Percentiles rank a stretch among this genome's conserved stretches.
Conservation (phyloP, 2,888 invertebrate species). For the Ornithoptera priamus region DNA sequence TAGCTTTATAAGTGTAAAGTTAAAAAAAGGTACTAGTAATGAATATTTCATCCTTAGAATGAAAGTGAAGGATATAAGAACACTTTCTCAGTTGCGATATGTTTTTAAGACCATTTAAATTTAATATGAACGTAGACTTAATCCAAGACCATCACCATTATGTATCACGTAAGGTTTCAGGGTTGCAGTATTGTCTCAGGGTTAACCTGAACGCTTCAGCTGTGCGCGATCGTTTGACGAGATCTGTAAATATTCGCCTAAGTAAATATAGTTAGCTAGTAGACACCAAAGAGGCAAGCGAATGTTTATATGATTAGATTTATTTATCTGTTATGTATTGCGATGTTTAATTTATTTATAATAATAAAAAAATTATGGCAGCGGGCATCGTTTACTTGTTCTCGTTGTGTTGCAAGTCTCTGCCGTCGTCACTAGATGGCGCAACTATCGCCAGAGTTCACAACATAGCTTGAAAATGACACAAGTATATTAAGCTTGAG, state of each 20-base stretch:
- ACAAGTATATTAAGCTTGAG: constrained; percentile 19
- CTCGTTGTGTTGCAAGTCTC: constrained; percentile 5
- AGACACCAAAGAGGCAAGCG: constrained; percentile 77
- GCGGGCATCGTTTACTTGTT: constrained; percentile 41
- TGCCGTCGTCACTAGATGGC: neutral
- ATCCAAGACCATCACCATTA: too few relatives aligned
- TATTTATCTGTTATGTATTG: constrained; percentile 75
- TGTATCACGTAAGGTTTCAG: too few relatives aligned
- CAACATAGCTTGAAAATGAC: constrained; percentile 4
- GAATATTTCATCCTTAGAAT: too few relatives aligned
- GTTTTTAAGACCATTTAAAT: too few relatives aligned
- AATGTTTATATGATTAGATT: constrained; percentile 56
- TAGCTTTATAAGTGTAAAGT: too few relatives aligned
- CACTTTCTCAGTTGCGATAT: too few relatives aligned
- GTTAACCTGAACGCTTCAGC: neutral
- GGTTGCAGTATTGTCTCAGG: neutral
- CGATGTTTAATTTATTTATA: constrained; percentile 75
- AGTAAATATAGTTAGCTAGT: constrained; percentile 64
- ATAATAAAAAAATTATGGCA: constrained; percentile 29
- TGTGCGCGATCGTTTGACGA: constrained; percentile 15
- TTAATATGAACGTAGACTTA: too few relatives aligned
- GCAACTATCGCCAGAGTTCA: neutral
- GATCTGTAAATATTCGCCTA: constrained; percentile 39
- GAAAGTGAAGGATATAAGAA: too few relatives aligned
- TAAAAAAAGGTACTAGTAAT: too few relatives aligned